Base-by-base conservation (phyloP, 92 coral and sea anemone genomes). In the Scolanthus callimorphus region DNA sequence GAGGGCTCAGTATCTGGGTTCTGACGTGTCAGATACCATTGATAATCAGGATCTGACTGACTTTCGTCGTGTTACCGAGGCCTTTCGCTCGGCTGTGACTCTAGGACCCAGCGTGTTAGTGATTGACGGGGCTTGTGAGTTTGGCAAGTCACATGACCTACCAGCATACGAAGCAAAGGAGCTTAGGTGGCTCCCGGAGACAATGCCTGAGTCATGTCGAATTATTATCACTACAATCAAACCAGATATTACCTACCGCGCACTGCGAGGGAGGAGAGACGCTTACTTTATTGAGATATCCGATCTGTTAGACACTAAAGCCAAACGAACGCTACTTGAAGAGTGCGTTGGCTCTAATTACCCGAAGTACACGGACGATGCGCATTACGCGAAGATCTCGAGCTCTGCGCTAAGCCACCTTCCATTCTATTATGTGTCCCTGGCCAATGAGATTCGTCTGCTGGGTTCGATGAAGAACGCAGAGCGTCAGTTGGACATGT, bases 81-180 rank as follows among this genome's bases (percentile, higher is more conserved):
- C 99, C 8, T 94, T 94, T 56, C 88, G 73, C 24, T 96, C 99
- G 3, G 83, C 99, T 31, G 25, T 89, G 20, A 64, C 88, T 1
- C 76, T 81, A 25, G 99, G 99, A 0, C 90, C 96, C 2, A 77
- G 90, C 50, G 88, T 94, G 4, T 71, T 94, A 12, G 81, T 89
- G 1, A 67, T 94, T 13, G 99, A 94, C 27, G 99, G 99, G 8
- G 87, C 78, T 3, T 69, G 78, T 24, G 80, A 86, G 39, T 76
- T 89, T 23, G 85, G 97, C 25, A 81, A 76, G 22, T 83, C 97
- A 41, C 74, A 70, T n/a, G 84, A 77, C 41, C 49, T 77, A 11
- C 82, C 99, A 2, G 69, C 96, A 30, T 78, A 75, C 55, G 57
- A 70, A 41, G 89, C 78, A 11, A 94, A 94, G 57, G 88, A 94